These are phyloP conservation scores for Fistularia commersonii DNA, from an alignment of 2,797 vertebrate species.

Conservation along the genomic window DNA sequence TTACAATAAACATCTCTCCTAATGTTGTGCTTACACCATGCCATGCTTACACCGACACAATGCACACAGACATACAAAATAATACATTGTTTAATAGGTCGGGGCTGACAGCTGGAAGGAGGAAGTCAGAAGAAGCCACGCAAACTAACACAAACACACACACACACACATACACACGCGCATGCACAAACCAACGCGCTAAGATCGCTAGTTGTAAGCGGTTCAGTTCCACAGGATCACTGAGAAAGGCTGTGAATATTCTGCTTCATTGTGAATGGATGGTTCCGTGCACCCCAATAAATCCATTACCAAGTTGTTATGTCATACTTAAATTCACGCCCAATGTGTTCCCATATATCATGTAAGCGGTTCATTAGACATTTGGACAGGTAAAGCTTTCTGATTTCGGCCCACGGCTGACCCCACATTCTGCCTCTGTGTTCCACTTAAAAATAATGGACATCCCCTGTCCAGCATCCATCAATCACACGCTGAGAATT, in stretches of 20 bases:
- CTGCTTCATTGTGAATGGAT: slow-evolving; percentile 57
- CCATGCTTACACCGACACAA: slow-evolving; percentile 57
- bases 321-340: slow-evolving; percentile 68
- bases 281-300: slow-evolving; percentile 58
- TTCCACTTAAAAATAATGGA: slow-evolving; percentile 77
- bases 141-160: no score
- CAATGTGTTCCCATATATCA: slow-evolving; percentile 74
- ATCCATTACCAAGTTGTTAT: slow-evolving; percentile 75
- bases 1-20: slow-evolving; percentile 67
- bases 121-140: slow-evolving; percentile 32
- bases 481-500: slow-evolving; percentile 66
- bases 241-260: slow-evolving; percentile 28
- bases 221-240: slow-evolving; percentile 19
- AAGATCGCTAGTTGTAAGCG: no score
- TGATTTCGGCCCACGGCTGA: slow-evolving; percentile 61
- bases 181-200: slow-evolving; percentile 7
- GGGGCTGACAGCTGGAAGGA: slow-evolving; percentile 68
- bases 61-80: slow-evolving; percentile 49
- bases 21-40: slow-evolving; percentile 65
- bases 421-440: slow-evolving; percentile 71
- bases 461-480: slow-evolving; percentile 70
- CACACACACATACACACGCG: slow-evolving; percentile 3
- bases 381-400: slow-evolving; percentile 72
- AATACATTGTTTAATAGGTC: slow-evolving; percentile 62
- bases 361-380: slow-evolving; percentile 70